Percentiles rank a stretch among this genome's conserved stretches.
Evolutionary conservation across 37 sponge, comb jelly and placozoan genomes (phyloP).

Genomic region (Hormiphora californensis): DNA sequence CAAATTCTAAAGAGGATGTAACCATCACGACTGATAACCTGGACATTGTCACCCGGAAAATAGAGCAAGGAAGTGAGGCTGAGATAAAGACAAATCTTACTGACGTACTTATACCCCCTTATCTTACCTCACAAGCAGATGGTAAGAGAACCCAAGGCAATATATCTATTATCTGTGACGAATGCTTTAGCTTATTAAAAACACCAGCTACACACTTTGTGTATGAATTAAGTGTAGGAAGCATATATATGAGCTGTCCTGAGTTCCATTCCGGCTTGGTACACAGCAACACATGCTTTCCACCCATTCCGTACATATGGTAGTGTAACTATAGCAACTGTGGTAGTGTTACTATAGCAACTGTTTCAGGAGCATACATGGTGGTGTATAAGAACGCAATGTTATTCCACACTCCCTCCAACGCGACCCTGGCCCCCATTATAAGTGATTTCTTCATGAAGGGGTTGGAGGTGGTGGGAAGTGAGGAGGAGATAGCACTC

Average conservation of each 20-base stretch:
- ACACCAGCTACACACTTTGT: too few relatives aligned
- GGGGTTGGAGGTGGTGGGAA: background rate
- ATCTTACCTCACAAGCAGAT: background rate
- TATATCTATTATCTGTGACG: too few relatives aligned
- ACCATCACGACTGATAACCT: slow-evolving; percentile 18
- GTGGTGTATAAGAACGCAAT: background rate
- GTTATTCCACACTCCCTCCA: background rate
- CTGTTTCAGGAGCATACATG: slow-evolving; percentile 12
- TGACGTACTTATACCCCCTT: background rate
- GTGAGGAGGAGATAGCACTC: background rate
- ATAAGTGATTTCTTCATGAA: background rate
- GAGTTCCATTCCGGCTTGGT: too few relatives aligned
- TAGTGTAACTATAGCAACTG: too few relatives aligned
- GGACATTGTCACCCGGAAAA: background rate
- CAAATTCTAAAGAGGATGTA: background rate
- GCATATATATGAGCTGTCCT: too few relatives aligned
- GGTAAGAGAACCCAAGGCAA: background rate
- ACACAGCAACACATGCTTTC: too few relatives aligned
- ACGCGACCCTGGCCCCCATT: background rate
- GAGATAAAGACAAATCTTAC: background rate
- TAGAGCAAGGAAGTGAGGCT: background rate
- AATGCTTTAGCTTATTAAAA: too few relatives aligned
- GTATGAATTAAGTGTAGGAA: too few relatives aligned
- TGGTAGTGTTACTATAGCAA: too few relatives aligned
- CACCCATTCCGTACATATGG: too few relatives aligned